Evolutionary conservation across 2,797 vertebrate genomes (phyloP).

Genomic region (Cheirogaleus major): DNA sequence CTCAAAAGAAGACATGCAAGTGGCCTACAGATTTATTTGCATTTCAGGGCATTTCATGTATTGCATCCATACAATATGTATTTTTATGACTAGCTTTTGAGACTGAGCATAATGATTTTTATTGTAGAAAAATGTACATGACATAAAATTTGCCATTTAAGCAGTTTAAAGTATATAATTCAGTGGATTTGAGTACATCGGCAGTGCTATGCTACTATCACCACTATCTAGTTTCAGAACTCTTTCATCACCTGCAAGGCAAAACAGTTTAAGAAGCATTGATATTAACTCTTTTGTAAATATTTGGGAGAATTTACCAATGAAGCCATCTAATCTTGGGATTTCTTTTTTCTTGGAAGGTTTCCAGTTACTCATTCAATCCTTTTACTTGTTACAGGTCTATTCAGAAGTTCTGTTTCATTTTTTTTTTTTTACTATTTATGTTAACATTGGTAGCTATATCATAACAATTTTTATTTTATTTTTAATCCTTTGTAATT

Average conservation of each 20-base stretch:
- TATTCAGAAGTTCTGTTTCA: background rate
- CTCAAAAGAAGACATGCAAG: too few species aligned
- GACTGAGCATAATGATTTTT: background rate
- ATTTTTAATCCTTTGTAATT: too few species aligned
- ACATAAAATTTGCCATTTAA: background rate
- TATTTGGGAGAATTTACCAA: background rate
- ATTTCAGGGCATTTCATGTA: background rate
- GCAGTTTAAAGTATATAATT: background rate
- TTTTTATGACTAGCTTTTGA: background rate
- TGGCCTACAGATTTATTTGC: background rate
- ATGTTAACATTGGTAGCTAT: too few species aligned
- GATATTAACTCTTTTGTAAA: background rate
- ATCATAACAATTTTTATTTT: too few species aligned
- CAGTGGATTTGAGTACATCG: background rate
- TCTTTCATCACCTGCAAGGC: background rate
- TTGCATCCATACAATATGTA: background rate
- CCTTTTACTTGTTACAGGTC: background rate
- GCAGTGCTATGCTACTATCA: background rate
- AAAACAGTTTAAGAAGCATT: background rate
- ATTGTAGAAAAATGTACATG: background rate
- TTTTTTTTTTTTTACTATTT: too few species aligned
- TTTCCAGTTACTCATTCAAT: background rate
- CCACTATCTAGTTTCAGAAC: background rate
- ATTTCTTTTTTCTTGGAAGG: background rate
- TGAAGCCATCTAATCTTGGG: background rate